Evolutionary conservation across 2,888 invertebrate genomes (phyloP).

Genomic region (Lithophane semibrunnea): DNA sequence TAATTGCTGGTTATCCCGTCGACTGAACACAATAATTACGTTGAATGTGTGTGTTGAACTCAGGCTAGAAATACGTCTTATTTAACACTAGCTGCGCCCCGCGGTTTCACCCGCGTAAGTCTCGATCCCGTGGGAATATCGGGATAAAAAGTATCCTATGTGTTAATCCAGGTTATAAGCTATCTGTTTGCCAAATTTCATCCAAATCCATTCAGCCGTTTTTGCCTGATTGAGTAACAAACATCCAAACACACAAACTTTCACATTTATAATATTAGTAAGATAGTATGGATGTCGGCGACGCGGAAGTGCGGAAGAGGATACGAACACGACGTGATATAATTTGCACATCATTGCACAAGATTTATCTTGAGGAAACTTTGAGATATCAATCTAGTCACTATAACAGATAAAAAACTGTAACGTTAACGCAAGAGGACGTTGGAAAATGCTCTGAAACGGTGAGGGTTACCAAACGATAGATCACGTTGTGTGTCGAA

Average conservation of each 20-base stretch:
- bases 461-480: constrained; percentile 71
- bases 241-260: too few species aligned
- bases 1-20: constrained; percentile 32
- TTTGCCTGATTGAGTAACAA: too few species aligned
- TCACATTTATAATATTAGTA: too few species aligned
- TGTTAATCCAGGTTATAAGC: too few species aligned
- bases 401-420: constrained; percentile 54
- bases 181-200: too few species aligned
- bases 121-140: too few species aligned
- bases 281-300: constrained; percentile 15
- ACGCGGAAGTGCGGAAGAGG: constrained; percentile 58
- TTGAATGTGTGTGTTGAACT: constrained; percentile 10
- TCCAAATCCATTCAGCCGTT: too few species aligned
- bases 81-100: too few species aligned
- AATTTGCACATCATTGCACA: constrained; percentile 73
- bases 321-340: constrained; percentile 66
- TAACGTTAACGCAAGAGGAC: constrained; percentile 56
- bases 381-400: constrained; percentile 66
- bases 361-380: constrained; percentile 67
- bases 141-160: too few species aligned
- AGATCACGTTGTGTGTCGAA: constrained; percentile 77
- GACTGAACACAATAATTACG: constrained; percentile 21
- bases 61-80: constrained; percentile 21
- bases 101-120: too few species aligned
- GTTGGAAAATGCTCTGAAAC: constrained; percentile 61